These are phyloP conservation scores for Himalopsyche japonica DNA, from an alignment of 2,888 invertebrate genomes.

Conservation along the genomic window DNA sequence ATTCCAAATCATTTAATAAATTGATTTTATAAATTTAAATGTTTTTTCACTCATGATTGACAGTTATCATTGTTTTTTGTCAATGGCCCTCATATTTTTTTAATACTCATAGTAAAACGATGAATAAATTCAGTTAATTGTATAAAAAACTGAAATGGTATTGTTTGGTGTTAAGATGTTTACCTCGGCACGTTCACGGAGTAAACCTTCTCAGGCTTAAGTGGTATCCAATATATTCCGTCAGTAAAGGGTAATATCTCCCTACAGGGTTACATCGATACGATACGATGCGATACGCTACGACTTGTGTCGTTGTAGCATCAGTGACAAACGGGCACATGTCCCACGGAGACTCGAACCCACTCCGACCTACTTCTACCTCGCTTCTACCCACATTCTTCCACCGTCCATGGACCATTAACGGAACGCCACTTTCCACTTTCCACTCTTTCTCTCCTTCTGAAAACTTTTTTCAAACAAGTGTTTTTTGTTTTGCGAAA, in stretches of 20 bases:
- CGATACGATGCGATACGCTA: not conserved
- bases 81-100: too few species aligned
- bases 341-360: too few species aligned
- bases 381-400: not conserved
- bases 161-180: not conserved
- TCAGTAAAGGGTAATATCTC: not conserved
- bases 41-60: too few species aligned
- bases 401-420: not conserved
- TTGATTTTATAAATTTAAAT: too few species aligned
- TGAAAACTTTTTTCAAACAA: not conserved
- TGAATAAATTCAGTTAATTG: too few species aligned
- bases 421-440: not conserved
- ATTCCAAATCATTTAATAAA: too few species aligned
- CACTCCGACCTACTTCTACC: not conserved
- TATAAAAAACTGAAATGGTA: too few species aligned
- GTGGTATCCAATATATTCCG: not conserved
- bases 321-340: not conserved
- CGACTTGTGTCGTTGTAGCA: not conserved
- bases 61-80: too few species aligned
- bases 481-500: not conserved
- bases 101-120: too few species aligned
- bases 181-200: not conserved
- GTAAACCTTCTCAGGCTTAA: not conserved
- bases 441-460: not conserved
- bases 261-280: not conserved